A percentile compares a stretch with the other conserved stretches of the same genome.
Conservation (phyloP, 2,113 vertebrate species). For the Oreochromis tanganicae region DNA sequence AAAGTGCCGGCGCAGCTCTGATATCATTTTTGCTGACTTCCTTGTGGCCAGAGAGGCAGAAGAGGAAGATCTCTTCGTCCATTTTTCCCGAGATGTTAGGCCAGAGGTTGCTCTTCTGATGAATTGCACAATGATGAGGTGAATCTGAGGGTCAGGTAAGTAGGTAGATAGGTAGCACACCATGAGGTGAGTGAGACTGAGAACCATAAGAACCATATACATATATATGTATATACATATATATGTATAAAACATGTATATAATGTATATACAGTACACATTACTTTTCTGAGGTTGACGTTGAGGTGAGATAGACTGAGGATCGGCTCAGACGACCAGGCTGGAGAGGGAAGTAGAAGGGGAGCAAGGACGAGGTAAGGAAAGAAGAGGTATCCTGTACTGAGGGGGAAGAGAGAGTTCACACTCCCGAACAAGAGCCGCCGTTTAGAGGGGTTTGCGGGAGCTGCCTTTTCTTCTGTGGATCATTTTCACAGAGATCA, state of each 20-base stretch:
- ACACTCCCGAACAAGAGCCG: background rate
- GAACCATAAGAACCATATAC: conserved; percentile 41
- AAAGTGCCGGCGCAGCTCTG: background rate
- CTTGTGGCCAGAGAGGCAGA: background rate
- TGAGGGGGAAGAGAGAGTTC: background rate
- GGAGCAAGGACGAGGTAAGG: background rate
- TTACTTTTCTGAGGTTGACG: conserved; percentile 59
- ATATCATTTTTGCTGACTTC: background rate
- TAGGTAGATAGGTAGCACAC: conserved; percentile 28
- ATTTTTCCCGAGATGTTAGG: background rate
- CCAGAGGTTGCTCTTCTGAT: background rate
- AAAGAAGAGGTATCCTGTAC: conserved; percentile 35
- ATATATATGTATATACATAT: conserved; percentile 27
- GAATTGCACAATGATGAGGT: conserved; percentile 44
- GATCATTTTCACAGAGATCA: conserved; percentile 5
- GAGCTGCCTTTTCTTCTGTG: background rate
- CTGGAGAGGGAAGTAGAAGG: conserved; percentile 7
- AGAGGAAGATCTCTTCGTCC: background rate
- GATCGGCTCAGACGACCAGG: conserved; percentile 56
- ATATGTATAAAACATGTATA: conserved; percentile 32
- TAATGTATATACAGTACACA: conserved; percentile 52
- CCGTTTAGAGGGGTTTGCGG: background rate
- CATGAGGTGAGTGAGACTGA: conserved; percentile 49
- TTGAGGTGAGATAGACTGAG: conserved; percentile 60
- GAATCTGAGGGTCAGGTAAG: background rate